phyloP scores from a whole-genome alignment of 2,113 vertebrate genomes.

The Hemichromis elongatus region DNA sequence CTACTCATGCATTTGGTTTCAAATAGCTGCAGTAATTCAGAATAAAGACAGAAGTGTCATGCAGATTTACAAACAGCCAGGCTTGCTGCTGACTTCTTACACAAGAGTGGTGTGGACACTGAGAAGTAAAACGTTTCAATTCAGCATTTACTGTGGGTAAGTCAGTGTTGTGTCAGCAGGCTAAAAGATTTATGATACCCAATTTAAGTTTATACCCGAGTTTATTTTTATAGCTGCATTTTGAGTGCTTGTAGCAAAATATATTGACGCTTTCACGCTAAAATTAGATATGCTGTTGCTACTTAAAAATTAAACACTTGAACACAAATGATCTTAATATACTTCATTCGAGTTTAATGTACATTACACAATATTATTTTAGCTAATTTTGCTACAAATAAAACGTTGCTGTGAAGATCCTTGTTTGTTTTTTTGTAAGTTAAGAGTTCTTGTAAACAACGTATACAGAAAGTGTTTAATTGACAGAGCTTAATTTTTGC shows the following conservation, averaged over 20 bases:
- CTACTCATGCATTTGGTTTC: not conserved
- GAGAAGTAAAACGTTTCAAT: not conserved
- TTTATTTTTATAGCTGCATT: not conserved
- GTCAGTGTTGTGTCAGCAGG: not conserved
- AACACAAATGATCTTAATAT: not conserved
- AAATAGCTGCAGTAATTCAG: not conserved
- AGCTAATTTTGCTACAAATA: not conserved
- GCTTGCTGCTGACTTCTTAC: not conserved
- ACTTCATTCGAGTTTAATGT: not conserved
- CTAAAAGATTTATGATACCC: not conserved
- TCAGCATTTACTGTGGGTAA: not conserved
- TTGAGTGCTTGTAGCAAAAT: not conserved
- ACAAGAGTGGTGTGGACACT: not conserved
- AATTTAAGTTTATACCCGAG: not conserved
- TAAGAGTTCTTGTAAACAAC: not conserved
- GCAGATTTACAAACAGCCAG: accelerated
- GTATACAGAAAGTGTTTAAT: not conserved
- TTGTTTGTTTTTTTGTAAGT: not conserved
- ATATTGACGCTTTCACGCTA: not conserved
- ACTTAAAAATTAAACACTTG: not conserved
- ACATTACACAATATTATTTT: not conserved
- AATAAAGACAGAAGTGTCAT: not conserved
- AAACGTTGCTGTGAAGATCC: not conserved
- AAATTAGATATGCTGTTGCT: not conserved
- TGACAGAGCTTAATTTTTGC: not conserved